These are phyloP conservation scores for Percopsis transmontana DNA, from an alignment of 2,113 vertebrate genomes.

Conservation along the genomic window DNA sequence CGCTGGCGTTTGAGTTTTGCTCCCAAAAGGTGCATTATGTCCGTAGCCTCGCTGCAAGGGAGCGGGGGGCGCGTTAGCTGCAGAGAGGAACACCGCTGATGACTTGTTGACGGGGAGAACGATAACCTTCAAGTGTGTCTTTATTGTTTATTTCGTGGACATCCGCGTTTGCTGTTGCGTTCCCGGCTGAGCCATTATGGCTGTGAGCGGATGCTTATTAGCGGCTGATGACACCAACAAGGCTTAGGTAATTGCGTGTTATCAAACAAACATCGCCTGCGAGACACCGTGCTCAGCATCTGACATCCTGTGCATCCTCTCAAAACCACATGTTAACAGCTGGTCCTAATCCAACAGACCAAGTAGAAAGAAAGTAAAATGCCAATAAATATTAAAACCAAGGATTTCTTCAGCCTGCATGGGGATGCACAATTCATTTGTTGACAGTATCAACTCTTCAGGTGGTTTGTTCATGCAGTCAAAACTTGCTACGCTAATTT, in stretches of 20 bases:
- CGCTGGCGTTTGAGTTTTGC: slow-evolving; percentile 22
- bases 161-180: slow-evolving; percentile 26
- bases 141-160: slow-evolving; percentile 28
- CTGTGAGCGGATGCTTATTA: slow-evolving; percentile 30
- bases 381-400: no score
- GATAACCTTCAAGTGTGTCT: slow-evolving; percentile 38
- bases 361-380: no score
- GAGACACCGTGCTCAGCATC: slow-evolving; percentile 1
- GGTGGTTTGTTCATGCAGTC: no score
- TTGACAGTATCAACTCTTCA: no score
- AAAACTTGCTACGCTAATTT: slow-evolving; percentile 32
- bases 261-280: slow-evolving; percentile 12
- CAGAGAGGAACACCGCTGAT: neutral
- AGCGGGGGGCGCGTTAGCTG: neutral
- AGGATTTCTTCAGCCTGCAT: no score
- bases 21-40: slow-evolving; percentile 34
- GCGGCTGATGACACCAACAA: slow-evolving; percentile 25
- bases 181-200: slow-evolving; percentile 20
- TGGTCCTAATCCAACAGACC: no score
- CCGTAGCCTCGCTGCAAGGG: neutral
- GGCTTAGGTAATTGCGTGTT: slow-evolving; percentile 10
- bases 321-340: neutral
- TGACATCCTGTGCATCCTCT: neutral
- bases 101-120: slow-evolving; percentile 41
- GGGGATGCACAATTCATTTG: no score